phyloP scores from a whole-genome alignment of 2,113 vertebrate species.

The Canis aureus region DNA sequence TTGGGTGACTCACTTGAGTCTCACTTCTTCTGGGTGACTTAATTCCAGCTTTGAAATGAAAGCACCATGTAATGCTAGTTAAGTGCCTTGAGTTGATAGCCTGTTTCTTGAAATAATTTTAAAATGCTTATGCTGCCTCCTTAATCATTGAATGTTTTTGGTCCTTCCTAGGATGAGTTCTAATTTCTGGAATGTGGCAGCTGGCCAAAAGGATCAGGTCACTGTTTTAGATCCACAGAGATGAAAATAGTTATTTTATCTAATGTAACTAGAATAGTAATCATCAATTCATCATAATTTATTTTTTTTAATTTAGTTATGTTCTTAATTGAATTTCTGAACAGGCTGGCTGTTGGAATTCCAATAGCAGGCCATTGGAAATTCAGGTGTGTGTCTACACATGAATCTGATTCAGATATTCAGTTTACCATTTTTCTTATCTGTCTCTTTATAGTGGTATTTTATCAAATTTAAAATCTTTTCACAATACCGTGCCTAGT shows the following conservation, averaged over 20 bases:
- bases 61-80: neutral
- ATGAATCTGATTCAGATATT: conserved; percentile 31
- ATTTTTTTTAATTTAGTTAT: neutral
- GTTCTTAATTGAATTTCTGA: conserved; percentile 10
- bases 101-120: neutral
- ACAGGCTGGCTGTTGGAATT: neutral
- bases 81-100: neutral
- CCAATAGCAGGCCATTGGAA: neutral
- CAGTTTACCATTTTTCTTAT: neutral
- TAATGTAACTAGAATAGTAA: neutral
- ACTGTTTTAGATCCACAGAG: conserved; percentile 7
- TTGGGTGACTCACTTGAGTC: neutral
- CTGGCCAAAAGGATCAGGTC: neutral
- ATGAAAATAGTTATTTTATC: conserved; percentile 14
- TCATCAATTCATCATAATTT: neutral
- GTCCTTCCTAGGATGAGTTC: neutral
- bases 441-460: conserved; percentile 35
- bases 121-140: neutral
- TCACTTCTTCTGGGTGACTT: neutral
- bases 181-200: neutral
- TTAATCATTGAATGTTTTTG: conserved; percentile 51
- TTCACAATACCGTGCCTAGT: neutral
- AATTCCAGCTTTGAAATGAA: conserved; percentile 22
- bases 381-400: neutral
- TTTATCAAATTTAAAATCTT: conserved; percentile 22